Percentiles rank a stretch among this genome's conserved stretches.
These are phyloP conservation scores for Platycnemis pennipes DNA, from an alignment of 2,888 invertebrate genomes.

Conservation along the genomic window DNA sequence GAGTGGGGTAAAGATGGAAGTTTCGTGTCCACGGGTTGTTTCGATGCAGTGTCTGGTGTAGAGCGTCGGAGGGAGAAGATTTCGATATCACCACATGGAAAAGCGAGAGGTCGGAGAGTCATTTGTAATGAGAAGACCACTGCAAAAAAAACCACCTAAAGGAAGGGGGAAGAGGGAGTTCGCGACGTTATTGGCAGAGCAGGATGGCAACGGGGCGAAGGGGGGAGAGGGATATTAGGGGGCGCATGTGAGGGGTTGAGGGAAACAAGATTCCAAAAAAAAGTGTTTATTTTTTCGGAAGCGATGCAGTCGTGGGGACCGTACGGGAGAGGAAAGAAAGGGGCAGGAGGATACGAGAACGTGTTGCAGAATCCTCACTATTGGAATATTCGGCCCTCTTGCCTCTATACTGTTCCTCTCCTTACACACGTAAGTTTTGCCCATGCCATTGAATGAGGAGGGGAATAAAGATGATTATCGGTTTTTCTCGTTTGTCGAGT, in stretches of 20 bases:
- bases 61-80: neutral
- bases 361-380: slow-evolving; percentile 45
- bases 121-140: slow-evolving; percentile 56
- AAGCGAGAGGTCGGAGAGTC: neutral
- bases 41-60: neutral
- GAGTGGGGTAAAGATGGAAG: neutral
- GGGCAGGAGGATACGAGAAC: neutral
- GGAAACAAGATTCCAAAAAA: slow-evolving; percentile 20
- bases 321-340: neutral
- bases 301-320: neutral
- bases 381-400: slow-evolving; percentile 38
- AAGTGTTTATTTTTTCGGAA: neutral
- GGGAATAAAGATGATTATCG: slow-evolving; percentile 67
- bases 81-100: neutral
- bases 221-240: neutral
- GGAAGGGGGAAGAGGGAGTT: neutral
- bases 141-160: neutral
- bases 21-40: slow-evolving; percentile 4
- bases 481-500: slow-evolving; percentile 59
- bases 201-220: neutral
- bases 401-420: neutral
- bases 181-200: slow-evolving; percentile 19
- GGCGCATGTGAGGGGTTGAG: neutral
- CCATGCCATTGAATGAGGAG: slow-evolving; percentile 1
- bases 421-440: slow-evolving; percentile 31